A percentile compares a stretch with the other conserved stretches of the same genome.
phyloP scores from a whole-genome alignment of 2,797 vertebrate species.

The Chrosomus eos region DNA sequence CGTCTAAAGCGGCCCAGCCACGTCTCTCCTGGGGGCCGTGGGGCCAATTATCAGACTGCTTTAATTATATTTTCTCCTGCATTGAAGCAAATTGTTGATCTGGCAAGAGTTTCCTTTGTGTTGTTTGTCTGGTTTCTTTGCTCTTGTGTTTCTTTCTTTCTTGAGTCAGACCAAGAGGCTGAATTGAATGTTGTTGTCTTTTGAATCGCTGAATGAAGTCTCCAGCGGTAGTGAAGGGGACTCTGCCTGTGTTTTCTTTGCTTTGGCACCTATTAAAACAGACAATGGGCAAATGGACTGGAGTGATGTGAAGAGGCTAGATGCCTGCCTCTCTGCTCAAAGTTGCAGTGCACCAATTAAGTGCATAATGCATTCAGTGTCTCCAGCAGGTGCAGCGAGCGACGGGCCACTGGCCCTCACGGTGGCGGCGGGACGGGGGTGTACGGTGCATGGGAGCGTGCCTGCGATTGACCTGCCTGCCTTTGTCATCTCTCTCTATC shows the following conservation, averaged over 20 bases:
- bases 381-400: conserved; percentile 98
- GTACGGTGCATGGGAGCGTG: conserved; percentile 92
- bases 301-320: conserved; percentile 99
- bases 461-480: conserved; percentile 99
- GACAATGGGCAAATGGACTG: conserved; percentile 99
- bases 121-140: conserved; percentile 79
- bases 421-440: conserved; percentile 82
- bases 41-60: conserved; percentile 94
- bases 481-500: conserved; percentile 91
- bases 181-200: conserved; percentile 99
- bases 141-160: conserved; percentile 74
- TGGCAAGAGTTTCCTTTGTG: conserved; percentile 92
- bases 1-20: conserved; percentile 81
- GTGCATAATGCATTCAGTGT: conserved; percentile 99
- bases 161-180: conserved; percentile 90
- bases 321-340: conserved; percentile 88
- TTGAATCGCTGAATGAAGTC: conserved; percentile 97
- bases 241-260: conserved; percentile 99
- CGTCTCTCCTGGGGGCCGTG: conserved; percentile 79
- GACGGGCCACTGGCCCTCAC: conserved; percentile 88
- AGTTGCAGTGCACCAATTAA: conserved; percentile 99
- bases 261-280: conserved; percentile 98
- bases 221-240: conserved; percentile 99
- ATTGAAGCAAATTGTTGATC: conserved; percentile 96
- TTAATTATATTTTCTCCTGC: conserved; percentile 97